Conservation (phyloP, 2,888 invertebrate genomes). For the Dicycla oo region DNA sequence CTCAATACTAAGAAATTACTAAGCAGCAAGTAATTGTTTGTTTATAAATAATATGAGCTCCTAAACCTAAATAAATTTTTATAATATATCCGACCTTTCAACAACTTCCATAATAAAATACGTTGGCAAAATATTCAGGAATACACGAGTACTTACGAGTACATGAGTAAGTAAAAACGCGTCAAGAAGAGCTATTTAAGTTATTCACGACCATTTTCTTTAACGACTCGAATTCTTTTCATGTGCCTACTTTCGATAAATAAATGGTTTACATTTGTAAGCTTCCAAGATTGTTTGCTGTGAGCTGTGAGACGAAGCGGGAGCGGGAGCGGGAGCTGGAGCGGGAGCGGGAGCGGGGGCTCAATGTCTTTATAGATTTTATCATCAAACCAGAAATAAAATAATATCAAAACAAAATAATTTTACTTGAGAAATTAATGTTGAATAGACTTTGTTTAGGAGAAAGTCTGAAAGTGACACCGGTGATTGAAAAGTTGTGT, state of each 20-base stretch:
- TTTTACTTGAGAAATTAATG: too few relatives aligned
- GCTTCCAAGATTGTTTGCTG: constrained; percentile 51
- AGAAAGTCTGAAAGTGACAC: too few relatives aligned
- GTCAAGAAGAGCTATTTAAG: constrained; percentile 64
- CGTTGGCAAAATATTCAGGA: constrained; percentile 22
- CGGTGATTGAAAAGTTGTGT: too few relatives aligned
- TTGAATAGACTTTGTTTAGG: too few relatives aligned
- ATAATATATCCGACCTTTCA: constrained; percentile 15
- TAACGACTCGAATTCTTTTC: constrained; percentile 65
- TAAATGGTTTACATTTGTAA: constrained; percentile 71
- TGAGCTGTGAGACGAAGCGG: constrained; percentile 39
- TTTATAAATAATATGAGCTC: too few relatives aligned
- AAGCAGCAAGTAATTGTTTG: too few relatives aligned
- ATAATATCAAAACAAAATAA: background rate
- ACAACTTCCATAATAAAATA: constrained; percentile 25
- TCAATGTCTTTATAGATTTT: background rate
- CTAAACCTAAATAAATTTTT: constrained; percentile 2
- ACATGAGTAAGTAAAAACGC: constrained; percentile 52
- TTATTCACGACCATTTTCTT: constrained; percentile 65
- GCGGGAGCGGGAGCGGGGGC: constrained; percentile 37
- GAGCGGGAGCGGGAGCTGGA: constrained; percentile 16
- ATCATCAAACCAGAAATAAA: background rate
- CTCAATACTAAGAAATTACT: too few relatives aligned
- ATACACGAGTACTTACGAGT: constrained; percentile 24
- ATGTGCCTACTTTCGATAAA: constrained; percentile 69